Evolutionary conservation across 2,888 invertebrate genomes (phyloP), one percentile per base, ranked within the genome.

Genomic region (Rhorus exstirpatorius): DNA sequence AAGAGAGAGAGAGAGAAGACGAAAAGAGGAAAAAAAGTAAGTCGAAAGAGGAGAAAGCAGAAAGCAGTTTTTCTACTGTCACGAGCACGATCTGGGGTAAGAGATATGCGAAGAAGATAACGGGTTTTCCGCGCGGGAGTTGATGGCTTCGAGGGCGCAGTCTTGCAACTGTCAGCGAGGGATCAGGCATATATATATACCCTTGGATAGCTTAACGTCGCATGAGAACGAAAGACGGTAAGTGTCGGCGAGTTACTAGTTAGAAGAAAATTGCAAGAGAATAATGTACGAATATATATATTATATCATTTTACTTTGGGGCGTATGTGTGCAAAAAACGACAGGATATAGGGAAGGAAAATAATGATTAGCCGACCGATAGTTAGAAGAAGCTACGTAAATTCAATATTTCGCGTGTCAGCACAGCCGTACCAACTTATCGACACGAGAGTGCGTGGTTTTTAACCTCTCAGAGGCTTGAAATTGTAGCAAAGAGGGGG

Each of bases 101-200:
- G 60, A 83, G 74, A 83, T 85, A 79, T 63, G 87, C 87, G 82
- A 84, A 80, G 67, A 53, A 74, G 65, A 76, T 74, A 70, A 46
- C 78, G 51, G 60, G 53, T 19, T 58, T 26, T 21, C n/a, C n/a
- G 55, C 31, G 31, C 31, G 31, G 31, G 31, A 6, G 31, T n/a
- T n/a, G n/a, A n/a, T n/a, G 31, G 31, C 31, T 6, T 6, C 3
- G 31, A 38, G 7, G 1, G 7, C 35, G 61, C 63, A 58, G 70
- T 68, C 78, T 70, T 70, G 74, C 49, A 44, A 58, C 68, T 75
- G 74, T 78, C 81, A 78, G 49, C 55, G 61, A n/a, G n/a, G 74
- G 68, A 82, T 78, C 78, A 70, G 55, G 46, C 12, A 78, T 38
- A 53, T 19, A 31, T 6, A 31, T 6, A 31, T 38, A 53, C 26